Evolutionary conservation across 2,113 vertebrate genomes (phyloP).

Genomic region (Atherinomorus stipes): DNA sequence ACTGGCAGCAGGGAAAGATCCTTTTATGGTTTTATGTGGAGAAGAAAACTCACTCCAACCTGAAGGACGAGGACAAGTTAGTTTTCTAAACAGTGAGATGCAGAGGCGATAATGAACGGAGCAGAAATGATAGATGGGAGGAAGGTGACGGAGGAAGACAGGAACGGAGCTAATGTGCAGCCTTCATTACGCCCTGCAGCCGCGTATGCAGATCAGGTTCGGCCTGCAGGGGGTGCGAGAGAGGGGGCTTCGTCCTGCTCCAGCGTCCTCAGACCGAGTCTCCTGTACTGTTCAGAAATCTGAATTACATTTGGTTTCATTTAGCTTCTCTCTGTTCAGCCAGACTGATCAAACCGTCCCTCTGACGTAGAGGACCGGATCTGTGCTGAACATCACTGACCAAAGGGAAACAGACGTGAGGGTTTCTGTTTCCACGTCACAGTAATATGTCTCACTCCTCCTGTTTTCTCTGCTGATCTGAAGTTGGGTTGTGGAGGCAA

Average conservation of each 20-base stretch:
- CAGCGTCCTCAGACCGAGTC: too few species aligned
- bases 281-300: too few species aligned
- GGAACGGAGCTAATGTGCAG: background rate
- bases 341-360: too few species aligned
- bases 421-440: too few species aligned
- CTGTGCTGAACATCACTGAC: too few species aligned
- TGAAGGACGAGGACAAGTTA: conserved; percentile 25
- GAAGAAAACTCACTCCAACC: conserved; percentile 46
- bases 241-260: background rate
- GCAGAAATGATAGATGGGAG: conserved; percentile 27
- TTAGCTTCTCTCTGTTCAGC: too few species aligned
- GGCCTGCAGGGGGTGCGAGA: conserved; percentile 27
- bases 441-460: too few species aligned
- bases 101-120: conserved; percentile 38
- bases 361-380: too few species aligned
- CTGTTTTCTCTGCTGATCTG: too few species aligned
- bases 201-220: background rate
- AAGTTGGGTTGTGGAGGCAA: too few species aligned
- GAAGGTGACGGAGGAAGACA: background rate
- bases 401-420: too few species aligned
- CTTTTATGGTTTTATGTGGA: conserved; percentile 56
- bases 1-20: conserved; percentile 48
- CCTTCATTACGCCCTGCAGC: background rate
- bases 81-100: conserved; percentile 37
- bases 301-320: too few species aligned